phyloP scores from a whole-genome alignment of 2,797 vertebrate species.

The Spheniscus humboldti region DNA sequence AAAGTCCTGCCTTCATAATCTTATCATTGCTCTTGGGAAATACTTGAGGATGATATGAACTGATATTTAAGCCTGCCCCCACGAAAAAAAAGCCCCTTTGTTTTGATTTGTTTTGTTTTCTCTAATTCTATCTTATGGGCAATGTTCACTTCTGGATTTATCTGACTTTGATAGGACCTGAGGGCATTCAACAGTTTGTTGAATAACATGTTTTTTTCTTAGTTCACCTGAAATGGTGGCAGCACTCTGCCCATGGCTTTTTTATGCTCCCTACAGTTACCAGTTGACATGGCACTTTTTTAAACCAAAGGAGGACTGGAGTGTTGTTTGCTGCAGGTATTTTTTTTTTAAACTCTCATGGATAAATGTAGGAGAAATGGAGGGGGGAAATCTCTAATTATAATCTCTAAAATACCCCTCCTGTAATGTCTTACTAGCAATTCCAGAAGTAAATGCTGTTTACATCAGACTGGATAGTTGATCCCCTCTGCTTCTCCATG shows the following conservation, averaged over 20 bases:
- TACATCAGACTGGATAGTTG: not conserved
- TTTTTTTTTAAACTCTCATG: not conserved
- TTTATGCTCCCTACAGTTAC: not conserved
- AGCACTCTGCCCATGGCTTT: not conserved
- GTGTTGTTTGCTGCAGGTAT: not conserved
- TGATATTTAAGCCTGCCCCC: not conserved
- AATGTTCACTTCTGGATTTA: not conserved
- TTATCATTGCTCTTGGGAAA: not conserved
- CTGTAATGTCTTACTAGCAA: not conserved
- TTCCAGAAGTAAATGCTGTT: not conserved
- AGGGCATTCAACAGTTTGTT: not conserved
- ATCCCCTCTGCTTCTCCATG: not conserved
- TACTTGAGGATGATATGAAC: not conserved
- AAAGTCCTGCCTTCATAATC: not conserved
- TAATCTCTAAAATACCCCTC: not conserved
- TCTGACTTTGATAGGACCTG: not conserved
- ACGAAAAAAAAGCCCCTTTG: not conserved
- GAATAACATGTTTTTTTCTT: not conserved
- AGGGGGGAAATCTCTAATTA: not conserved
- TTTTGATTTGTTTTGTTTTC: slow-evolving; percentile 11
- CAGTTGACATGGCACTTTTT: not conserved
- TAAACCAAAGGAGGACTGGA: not conserved
- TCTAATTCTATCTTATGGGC: not conserved
- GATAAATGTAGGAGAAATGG: not conserved
- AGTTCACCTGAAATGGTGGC: not conserved